Evolutionary conservation across 2,888 invertebrate genomes (phyloP).

Genomic region (Melitaea athalia): DNA sequence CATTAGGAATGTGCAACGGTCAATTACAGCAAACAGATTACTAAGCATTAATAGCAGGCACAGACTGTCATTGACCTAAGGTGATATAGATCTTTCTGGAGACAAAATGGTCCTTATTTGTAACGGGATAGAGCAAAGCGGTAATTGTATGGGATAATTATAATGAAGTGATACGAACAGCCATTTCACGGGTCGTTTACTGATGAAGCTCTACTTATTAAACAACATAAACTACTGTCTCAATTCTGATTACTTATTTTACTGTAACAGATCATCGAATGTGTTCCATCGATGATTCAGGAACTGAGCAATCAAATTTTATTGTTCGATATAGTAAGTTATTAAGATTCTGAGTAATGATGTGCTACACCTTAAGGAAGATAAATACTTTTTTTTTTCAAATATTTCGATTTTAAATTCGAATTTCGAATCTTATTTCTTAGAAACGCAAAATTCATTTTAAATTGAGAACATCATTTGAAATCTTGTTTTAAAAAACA

Average conservation of each 20-base stretch:
- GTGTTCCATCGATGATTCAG: background rate
- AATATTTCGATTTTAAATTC: too few species aligned
- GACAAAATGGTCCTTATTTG: constrained; percentile 46
- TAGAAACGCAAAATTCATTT: too few species aligned
- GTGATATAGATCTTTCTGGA: constrained; percentile 34
- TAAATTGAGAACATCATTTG: too few species aligned
- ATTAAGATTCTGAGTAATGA: background rate
- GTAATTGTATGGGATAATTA: constrained; percentile 56
- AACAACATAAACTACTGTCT: constrained; percentile 19
- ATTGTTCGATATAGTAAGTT: background rate
- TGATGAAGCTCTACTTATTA: constrained; percentile 33
- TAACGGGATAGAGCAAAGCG: constrained; percentile 12
- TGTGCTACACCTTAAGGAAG: background rate
- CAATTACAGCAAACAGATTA: constrained; percentile 52
- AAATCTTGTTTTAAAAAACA: too few species aligned
- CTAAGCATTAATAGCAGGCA: constrained; percentile 60
- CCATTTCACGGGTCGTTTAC: constrained; percentile 63
- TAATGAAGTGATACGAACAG: constrained; percentile 54
- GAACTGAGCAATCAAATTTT: background rate
- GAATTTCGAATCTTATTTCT: too few species aligned
- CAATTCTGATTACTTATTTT: constrained; percentile 13
- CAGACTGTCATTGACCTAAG: constrained; percentile 69
- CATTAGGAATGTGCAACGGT: constrained; percentile 53
- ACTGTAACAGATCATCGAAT: background rate
- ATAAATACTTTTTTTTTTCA: too few species aligned